phyloP scores from a whole-genome alignment of 2,113 vertebrate genomes.

The Pseudopipra pipra region DNA sequence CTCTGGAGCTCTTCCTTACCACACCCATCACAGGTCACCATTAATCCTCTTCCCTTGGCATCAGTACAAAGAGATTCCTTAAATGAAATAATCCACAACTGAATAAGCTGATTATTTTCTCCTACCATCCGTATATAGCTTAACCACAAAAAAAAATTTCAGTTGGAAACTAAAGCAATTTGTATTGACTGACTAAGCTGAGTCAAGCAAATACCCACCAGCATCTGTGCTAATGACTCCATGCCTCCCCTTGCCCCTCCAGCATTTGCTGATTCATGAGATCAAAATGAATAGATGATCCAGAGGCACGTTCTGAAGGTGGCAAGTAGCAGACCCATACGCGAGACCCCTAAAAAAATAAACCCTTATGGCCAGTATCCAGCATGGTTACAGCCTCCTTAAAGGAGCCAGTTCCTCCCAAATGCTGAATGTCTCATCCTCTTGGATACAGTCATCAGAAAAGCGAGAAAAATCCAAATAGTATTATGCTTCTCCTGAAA shows the following conservation, averaged over 20 bases:
- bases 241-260: neutral
- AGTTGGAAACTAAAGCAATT: neutral
- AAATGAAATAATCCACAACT: slow-evolving; percentile 32
- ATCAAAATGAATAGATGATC: neutral
- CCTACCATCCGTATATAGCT: neutral
- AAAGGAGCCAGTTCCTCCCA: neutral
- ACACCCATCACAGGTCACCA: neutral
- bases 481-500: neutral
- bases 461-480: neutral
- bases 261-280: neutral
- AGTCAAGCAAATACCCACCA: neutral
- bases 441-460: neutral
- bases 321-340: neutral
- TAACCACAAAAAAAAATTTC: neutral
- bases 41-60: slow-evolving; percentile 42
- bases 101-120: slow-evolving; percentile 25
- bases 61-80: slow-evolving; percentile 44
- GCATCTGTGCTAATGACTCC: fast-evolving
- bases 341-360: neutral
- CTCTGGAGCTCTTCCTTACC: slow-evolving; percentile 25
- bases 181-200: neutral
- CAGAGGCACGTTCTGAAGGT: neutral
- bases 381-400: neutral
- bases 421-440: neutral
- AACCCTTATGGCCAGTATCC: neutral